These are phyloP conservation scores for Orbicella faveolata DNA, from an alignment of 64 coral and sea anemone species.

Conservation along the genomic window DNA sequence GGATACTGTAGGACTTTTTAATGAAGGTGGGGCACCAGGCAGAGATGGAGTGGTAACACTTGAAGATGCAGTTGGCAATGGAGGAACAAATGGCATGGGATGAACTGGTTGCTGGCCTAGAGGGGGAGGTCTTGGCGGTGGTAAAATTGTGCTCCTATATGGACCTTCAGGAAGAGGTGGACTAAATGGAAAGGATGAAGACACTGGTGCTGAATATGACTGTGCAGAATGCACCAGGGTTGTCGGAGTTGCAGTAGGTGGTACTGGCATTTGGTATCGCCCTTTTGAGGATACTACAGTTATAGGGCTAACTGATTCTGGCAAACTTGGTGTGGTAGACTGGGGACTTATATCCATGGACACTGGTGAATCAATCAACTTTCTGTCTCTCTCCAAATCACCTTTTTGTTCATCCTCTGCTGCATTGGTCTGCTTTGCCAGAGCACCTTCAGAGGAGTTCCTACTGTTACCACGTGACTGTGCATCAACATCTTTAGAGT, in stretches of 20 bases:
- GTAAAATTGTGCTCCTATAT: slow-evolving; percentile 5
- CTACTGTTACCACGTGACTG: not conserved
- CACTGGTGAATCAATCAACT: slow-evolving; percentile 1
- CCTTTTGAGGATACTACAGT: slow-evolving; percentile 41
- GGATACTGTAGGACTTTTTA: not conserved
- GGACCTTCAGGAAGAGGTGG: slow-evolving; percentile 26
- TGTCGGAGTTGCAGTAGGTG: not conserved
- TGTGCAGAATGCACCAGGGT: not conserved
- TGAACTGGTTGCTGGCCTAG: not conserved
- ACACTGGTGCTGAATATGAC: not conserved
- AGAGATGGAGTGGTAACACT: not conserved
- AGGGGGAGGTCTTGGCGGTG: not conserved
- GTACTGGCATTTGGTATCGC: not conserved
- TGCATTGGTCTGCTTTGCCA: not conserved
- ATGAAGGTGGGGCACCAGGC: not conserved
- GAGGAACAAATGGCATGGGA: not conserved
- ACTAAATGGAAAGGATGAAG: slow-evolving; percentile 17
- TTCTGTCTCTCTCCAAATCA: not conserved
- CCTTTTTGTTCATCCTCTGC: not conserved
- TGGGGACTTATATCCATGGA: slow-evolving; percentile 35
- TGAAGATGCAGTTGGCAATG: not conserved
- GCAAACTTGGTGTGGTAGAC: not conserved
- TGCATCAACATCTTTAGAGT: not conserved
- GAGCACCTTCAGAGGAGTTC: not conserved
- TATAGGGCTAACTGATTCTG: slow-evolving; percentile 9